A percentile compares a stretch with the other conserved stretches of the same genome.
These are phyloP conservation scores for Pseudochirops corinnae DNA, from an alignment of 2,797 vertebrate species.

Conservation along the genomic window DNA sequence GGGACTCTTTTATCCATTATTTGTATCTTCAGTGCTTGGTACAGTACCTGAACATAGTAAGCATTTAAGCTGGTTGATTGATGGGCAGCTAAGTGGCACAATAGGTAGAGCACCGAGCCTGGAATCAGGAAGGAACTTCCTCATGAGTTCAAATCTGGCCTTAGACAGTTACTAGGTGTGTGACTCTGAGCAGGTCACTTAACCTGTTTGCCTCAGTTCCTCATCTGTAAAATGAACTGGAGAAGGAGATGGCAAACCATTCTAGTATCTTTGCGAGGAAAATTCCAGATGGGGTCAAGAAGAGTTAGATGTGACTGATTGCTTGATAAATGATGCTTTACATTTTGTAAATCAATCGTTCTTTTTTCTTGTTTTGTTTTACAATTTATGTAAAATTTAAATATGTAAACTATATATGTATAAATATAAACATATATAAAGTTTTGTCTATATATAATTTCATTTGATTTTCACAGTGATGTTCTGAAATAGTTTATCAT, in stretches of 20 bases:
- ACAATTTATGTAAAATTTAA: too few species aligned
- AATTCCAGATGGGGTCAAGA: too few species aligned
- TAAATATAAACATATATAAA: too few species aligned
- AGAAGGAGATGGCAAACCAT: background rate
- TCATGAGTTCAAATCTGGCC: background rate
- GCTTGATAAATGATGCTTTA: too few species aligned
- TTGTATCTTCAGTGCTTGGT: background rate
- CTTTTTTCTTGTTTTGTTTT: too few species aligned
- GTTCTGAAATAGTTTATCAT: too few species aligned
- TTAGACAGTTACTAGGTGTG: background rate
- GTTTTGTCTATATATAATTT: too few species aligned
- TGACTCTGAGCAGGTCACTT: background rate
- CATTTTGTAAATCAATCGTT: too few species aligned
- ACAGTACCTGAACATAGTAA: background rate
- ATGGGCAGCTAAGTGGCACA: background rate
- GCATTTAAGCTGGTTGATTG: background rate
- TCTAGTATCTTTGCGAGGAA: background rate
- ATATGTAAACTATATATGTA: too few species aligned
- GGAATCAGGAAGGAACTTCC: background rate
- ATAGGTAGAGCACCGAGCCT: background rate
- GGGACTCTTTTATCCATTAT: background rate
- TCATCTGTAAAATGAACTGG: background rate
- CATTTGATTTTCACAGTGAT: too few species aligned
- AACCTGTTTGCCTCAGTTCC: too few species aligned
- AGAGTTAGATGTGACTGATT: too few species aligned